These are phyloP conservation scores for Theocolax elegans DNA, from an alignment of 1,140 invertebrate genomes.

Conservation along the genomic window DNA sequence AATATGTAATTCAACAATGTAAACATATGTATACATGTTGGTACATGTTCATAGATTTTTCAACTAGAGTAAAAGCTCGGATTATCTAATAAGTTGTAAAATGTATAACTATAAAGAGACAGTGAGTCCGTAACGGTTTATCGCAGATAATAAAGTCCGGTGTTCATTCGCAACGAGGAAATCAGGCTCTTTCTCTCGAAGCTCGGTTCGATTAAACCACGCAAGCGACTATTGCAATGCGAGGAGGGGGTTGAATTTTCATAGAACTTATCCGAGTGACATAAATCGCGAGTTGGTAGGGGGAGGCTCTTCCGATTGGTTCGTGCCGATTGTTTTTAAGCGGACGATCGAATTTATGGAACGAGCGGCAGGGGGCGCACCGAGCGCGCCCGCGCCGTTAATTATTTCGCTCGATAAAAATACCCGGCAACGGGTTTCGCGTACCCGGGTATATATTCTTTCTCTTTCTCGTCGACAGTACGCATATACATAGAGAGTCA, in stretches of 20 bases:
- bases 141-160: conserved; percentile 9
- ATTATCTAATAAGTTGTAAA: neutral
- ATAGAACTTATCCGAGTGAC: conserved; percentile 29
- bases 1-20: too few species aligned
- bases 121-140: conserved; percentile 15
- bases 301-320: conserved; percentile 12
- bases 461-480: conserved; percentile 14
- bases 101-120: too few species aligned
- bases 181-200: neutral
- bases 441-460: conserved; percentile 1
- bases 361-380: neutral
- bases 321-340: conserved; percentile 40
- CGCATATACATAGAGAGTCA: neutral
- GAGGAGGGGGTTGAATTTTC: conserved; percentile 21
- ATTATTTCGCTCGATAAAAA: conserved; percentile 46
- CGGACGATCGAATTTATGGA: conserved; percentile 36
- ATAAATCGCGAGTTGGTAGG: neutral
- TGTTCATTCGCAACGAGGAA: conserved; percentile 23
- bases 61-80: too few species aligned
- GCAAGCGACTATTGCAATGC: neutral
- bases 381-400: conserved; percentile 14
- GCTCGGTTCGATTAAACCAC: neutral
- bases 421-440: conserved; percentile 4
- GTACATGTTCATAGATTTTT: too few species aligned
- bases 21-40: too few species aligned